Base-by-base conservation (phyloP, 1,140 invertebrate species). In the Brachionus rubens region DNA sequence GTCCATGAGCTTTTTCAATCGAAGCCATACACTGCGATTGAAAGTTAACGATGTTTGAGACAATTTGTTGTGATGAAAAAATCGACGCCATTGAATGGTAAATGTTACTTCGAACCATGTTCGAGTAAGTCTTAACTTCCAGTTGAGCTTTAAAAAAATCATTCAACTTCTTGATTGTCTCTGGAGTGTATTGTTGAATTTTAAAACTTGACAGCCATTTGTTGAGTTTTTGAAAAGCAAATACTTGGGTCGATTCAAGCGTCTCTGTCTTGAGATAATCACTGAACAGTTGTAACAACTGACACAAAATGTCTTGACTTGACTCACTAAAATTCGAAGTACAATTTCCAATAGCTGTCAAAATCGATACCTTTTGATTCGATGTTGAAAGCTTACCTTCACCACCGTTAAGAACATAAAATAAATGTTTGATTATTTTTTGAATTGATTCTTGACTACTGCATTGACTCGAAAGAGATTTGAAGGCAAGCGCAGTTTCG, bases 251-350 rank as follows among this genome's bases (percentile, higher is more conserved):
- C 10, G 19, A 28, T n/a, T 72, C 68, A 40, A 50, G 28, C 26
- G 43, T 72, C 14, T 72, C 68, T 19, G 46, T 33, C 24, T 72
- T 72, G 9, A 72, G 19, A 54, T 50, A 72, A 21, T 72, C 68
- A 26, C 7, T 30, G 12, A 72, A 72, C 0, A 16, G 9, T 33
- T 30, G 28, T 33, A 72, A 36, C 5, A 72, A n/a, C 24, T 21
- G 21, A 50, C 14, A 14, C 33, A 48, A 33, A 24, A 48, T 41
- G n/a, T 48, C 46, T 36, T 72, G 46, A 3, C 19, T 72, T 10
- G 28, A 16, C 12, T 48, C 7, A 1, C 5, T 14, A n/a, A 43
- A 68, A n/a, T 21, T 21, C 26, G 6, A 21, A 12, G 28, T 30
- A 28, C 46, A 50, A 40, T 36, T 50, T 9, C 46, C 68, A 10